Percentiles rank a stretch among this genome's conserved stretches.
These are phyloP conservation scores for Endotricha flammealis DNA, from an alignment of 2,888 invertebrate species.

Conservation along the genomic window DNA sequence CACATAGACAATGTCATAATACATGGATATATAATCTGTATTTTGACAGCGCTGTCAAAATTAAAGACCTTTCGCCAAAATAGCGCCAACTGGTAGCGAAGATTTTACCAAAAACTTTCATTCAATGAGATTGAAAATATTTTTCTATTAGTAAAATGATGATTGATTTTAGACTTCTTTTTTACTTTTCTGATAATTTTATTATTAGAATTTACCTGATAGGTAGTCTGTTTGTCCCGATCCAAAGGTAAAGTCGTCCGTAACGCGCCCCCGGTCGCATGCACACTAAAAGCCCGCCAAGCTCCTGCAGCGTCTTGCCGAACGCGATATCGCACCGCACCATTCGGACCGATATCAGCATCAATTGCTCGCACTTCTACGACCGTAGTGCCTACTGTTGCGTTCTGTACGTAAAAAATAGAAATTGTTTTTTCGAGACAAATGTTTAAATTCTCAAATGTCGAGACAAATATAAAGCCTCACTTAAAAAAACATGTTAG, in stretches of 20 bases:
- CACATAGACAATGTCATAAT: too few species aligned
- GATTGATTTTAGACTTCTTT: slow-evolving; percentile 1
- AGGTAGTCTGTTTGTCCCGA: slow-evolving; percentile 90
- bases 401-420: slow-evolving; percentile 86
- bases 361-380: slow-evolving; percentile 91
- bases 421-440: too few species aligned
- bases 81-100: too few species aligned
- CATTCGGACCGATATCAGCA: slow-evolving; percentile 93
- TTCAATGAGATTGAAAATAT: too few species aligned
- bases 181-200: not conserved
- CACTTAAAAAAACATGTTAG: too few species aligned
- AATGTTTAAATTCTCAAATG: too few species aligned
- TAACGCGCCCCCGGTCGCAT: slow-evolving; percentile 87
- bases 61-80: too few species aligned
- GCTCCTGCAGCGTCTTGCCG: slow-evolving; percentile 89
- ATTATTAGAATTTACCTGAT: slow-evolving; percentile 80
- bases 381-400: slow-evolving; percentile 88
- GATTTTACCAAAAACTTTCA: too few species aligned
- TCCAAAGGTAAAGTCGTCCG: slow-evolving; percentile 85
- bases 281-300: slow-evolving; percentile 89
- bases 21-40: too few species aligned
- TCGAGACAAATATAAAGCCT: not conserved
- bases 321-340: slow-evolving; percentile 90
- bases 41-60: too few species aligned
- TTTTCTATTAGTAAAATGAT: too few species aligned